Conservation (phyloP, 2,888 invertebrate species). For the Eilema sororculum region DNA sequence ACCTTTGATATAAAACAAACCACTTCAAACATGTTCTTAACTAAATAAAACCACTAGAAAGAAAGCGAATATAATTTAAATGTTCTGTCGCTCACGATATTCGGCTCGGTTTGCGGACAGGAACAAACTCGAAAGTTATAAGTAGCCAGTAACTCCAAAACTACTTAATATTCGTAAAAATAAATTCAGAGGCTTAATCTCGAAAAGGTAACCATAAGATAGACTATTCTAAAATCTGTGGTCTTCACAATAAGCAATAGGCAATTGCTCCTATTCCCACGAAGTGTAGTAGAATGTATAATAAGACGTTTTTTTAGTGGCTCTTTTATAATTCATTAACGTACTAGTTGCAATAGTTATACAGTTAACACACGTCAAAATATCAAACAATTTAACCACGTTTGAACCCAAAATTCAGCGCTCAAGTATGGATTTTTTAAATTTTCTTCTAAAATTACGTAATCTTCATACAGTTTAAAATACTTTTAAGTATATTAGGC, state of each 20-base stretch:
- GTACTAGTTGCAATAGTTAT: neutral
- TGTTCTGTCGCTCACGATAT: no score
- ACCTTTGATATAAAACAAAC: neutral
- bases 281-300: neutral
- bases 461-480: conserved; percentile 4
- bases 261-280: neutral
- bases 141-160: neutral
- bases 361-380: neutral
- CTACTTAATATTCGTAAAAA: neutral
- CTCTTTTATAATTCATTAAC: neutral
- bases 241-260: neutral
- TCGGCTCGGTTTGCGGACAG: no score
- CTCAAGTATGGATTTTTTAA: neutral
- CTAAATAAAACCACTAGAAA: no score
- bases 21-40: neutral
- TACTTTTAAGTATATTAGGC: conserved; percentile 4
- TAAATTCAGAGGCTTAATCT: neutral
- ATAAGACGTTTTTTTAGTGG: neutral
- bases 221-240: neutral
- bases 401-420: neutral
- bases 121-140: no score
- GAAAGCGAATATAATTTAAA: no score
- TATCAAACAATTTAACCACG: neutral
- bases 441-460: neutral
- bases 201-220: neutral